Evolutionary conservation across 2,888 invertebrate genomes (phyloP), one percentile per base, ranked within the genome.

Genomic region (Sphaerophoria rueppellii): DNA sequence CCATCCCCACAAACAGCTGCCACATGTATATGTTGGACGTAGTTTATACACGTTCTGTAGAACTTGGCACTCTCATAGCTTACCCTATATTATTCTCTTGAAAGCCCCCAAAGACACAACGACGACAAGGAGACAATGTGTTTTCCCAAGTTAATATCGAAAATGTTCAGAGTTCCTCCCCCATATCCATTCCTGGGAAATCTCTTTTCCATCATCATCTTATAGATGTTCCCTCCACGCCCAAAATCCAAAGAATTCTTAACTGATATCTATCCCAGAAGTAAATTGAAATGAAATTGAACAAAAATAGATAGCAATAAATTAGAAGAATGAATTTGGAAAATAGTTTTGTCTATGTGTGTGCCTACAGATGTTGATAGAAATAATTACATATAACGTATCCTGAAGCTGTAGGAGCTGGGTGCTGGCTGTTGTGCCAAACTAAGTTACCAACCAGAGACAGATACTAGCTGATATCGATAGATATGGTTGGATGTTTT

Each of bases 271-370:
- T 67, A 48, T 73, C 60, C 24, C 67, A 79, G 73, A 73, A 82
- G 77, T 57, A 63, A 71, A 60, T 67, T 67, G 58, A 81, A 76
- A 72, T 72, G 46, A 71, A 73, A 73, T 73, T 77, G 40, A 82
- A 72, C 81, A 60, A 52, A 76, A 76, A 72, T 52, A 63, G 52
- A 65, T 58, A 5, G 60, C 48, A 72, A 54, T 54, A 58, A 35
- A 71, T 63, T 50, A 43, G 55, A 55, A 73, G 55, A 73, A 67
- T 63, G 70, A 75, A 61, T 73, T 60, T 37, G 12, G 43, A 55
- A 78, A 69, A 63, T 63, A 65, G 43, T 70, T 35, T 24, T 24
- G 3, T 16, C 14, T 50, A 16, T 16, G 2, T 1, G 16, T 16
- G 9, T 6, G 7, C 16, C 16, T 16, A 50, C 0, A 4, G 4